These are phyloP conservation scores for Erythrolamprus reginae DNA, from an alignment of 2,113 vertebrate species.

Conservation along the genomic window DNA sequence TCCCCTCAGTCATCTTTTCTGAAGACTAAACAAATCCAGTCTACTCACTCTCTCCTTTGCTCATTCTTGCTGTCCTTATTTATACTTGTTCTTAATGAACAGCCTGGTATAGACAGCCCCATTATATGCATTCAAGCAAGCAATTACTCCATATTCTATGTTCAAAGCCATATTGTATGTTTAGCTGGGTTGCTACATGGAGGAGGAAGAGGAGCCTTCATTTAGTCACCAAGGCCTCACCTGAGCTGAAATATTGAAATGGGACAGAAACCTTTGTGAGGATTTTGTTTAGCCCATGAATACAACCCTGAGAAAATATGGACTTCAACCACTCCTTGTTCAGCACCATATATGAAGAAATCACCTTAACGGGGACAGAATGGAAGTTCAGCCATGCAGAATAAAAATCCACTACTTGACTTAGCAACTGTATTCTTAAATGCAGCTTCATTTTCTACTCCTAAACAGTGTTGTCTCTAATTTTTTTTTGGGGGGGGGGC, in stretches of 20 bases:
- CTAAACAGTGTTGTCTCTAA: too few species aligned
- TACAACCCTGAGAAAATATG: not conserved
- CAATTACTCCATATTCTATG: not conserved
- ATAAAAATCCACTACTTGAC: not conserved
- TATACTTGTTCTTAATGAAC: not conserved
- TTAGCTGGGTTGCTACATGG: not conserved
- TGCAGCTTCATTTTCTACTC: not conserved
- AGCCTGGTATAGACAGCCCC: not conserved
- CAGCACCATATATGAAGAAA: not conserved
- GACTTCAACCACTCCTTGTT: not conserved
- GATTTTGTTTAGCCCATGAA: not conserved
- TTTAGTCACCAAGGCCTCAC: not conserved
- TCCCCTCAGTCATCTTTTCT: not conserved
- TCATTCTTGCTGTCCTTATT: not conserved
- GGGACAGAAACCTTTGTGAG: not conserved
- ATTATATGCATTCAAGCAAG: not conserved
- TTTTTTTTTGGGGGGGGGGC: too few species aligned
- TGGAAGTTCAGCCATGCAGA: not conserved
- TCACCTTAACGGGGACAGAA: not conserved
- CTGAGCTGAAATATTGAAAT: not conserved
- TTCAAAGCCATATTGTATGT: too few species aligned
- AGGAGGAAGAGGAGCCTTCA: not conserved
- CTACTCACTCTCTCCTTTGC: not conserved
- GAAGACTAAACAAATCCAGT: not conserved
- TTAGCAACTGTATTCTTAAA: not conserved